Base-by-base conservation (phyloP, 2,888 invertebrate genomes). In the Xanthostigma xanthostigma region DNA sequence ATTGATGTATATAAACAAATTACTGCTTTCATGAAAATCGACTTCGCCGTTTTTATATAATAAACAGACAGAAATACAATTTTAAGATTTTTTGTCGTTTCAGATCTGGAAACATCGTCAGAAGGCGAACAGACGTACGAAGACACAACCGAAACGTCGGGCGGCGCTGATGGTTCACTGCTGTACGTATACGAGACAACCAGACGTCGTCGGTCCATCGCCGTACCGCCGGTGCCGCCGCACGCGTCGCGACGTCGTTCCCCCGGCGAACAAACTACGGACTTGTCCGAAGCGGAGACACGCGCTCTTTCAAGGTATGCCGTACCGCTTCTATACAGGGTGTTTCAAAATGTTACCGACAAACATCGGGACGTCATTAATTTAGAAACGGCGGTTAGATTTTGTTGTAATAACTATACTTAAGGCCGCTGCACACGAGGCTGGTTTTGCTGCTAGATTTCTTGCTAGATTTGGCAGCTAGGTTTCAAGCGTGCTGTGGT, bases 131-230 rank as follows among this genome's bases (percentile, higher is more conserved):
- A 50, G 48, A 2, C 37, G 48, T 12, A 48, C 49, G 44, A 48
- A 36, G 50, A 53, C 35, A 53, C 53, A 37, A 54, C 53, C 14
- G 27, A 6, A 27, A 27, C 27, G 27, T 53, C 48, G 17, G 55
- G 52, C 17, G 52, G 49, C 1, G 50, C 53, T 37, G 58, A 59
- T 40, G 55, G 55, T 9, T 58, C 65, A 4, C 59, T 64, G 48
- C 52, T 64, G 5, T 59, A 63, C 50, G 57, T 64, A 34, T 63
- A 63, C 50, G 62, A 60, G 37, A 57, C 60, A 37, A 56, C 62
- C 27, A 58, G 60, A 35, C 55, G 60, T 50, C 57, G 59, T 44
- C 57, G 62, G 33, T 58, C 59, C 54, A 59, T 61, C 51, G 60
- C 63, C 1, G 49, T 65, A 9, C 63, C 67, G 52, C 60, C 61